Percentiles rank a stretch among this genome's conserved stretches.
phyloP scores from a whole-genome alignment of 2,888 invertebrate genomes.

The Chelonus formosanus region DNA sequence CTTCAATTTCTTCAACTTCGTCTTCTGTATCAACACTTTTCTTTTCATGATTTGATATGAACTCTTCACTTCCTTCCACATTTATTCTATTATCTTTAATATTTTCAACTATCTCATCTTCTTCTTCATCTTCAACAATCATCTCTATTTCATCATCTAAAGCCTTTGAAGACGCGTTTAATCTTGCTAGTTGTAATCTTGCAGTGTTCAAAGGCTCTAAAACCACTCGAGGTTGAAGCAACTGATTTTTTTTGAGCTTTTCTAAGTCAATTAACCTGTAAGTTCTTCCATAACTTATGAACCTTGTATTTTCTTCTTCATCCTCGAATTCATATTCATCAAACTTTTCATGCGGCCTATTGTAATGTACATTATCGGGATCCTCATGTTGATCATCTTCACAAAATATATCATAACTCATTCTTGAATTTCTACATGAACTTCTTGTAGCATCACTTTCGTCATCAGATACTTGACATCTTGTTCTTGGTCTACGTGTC shows the following conservation, averaged over 20 bases:
- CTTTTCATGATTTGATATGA: not conserved
- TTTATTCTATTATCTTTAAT: conserved; percentile 37
- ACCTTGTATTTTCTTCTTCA: conserved; percentile 31
- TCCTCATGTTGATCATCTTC: conserved; percentile 38
- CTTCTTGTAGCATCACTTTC: conserved; percentile 12
- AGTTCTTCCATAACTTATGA: conserved; percentile 2
- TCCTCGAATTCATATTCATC: conserved; percentile 33
- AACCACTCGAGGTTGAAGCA: conserved; percentile 61
- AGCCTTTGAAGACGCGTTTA: conserved; percentile 16
- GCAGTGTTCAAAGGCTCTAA: conserved; percentile 57
- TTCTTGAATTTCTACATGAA: conserved; percentile 8
- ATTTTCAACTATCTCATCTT: conserved; percentile 36
- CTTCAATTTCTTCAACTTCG: conserved; percentile 60
- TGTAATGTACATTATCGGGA: conserved; percentile 36
- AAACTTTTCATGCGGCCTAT: conserved; percentile 27
- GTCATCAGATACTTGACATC: conserved; percentile 7
- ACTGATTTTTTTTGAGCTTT: conserved; percentile 51
- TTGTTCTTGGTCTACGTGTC: not conserved
- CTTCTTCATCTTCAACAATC: conserved; percentile 44
- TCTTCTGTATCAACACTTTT: conserved; percentile 24
- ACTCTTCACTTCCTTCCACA: conserved; percentile 20
- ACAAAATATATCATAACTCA: conserved; percentile 18
- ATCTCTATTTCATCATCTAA: conserved; percentile 41
- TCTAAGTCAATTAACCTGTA: conserved; percentile 47
- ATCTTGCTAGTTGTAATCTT: conserved; percentile 35